Conservation (phyloP, 2,888 invertebrate species). For the Cyaniris semiargus region DNA sequence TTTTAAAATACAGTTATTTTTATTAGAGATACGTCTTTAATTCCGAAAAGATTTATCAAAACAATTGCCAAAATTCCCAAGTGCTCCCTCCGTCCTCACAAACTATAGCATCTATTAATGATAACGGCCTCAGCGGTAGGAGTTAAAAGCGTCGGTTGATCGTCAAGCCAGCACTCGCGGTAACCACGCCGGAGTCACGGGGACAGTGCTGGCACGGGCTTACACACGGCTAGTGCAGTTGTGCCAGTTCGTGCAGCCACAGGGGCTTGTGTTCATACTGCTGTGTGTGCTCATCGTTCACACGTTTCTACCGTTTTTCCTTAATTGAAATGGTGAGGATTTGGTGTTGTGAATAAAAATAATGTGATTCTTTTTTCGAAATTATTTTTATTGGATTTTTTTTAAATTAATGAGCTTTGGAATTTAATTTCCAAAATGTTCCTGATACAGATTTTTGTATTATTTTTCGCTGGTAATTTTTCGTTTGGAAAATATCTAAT, state of each 20-base stretch:
- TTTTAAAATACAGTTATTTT: no score
- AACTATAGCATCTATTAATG: conserved; percentile 40
- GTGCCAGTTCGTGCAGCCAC: conserved; percentile 71
- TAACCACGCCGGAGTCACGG: conserved; percentile 59
- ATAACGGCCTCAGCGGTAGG: conserved; percentile 62
- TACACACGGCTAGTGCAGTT: conserved; percentile 55
- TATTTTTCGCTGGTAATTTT: not conserved
- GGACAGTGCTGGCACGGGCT: conserved; percentile 59
- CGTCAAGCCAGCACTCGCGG: conserved; percentile 42
- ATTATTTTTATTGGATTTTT: conserved; percentile 3
- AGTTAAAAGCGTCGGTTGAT: conserved; percentile 63
- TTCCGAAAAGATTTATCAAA: no score
- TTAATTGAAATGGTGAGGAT: conserved; percentile 61
- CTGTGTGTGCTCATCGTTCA: conserved; percentile 62
- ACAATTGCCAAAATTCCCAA: no score
- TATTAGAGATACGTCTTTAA: no score
- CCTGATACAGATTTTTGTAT: not conserved
- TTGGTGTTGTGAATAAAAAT: conserved; percentile 41
- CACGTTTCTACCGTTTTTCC: conserved; percentile 57
- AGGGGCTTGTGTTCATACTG: conserved; percentile 69
- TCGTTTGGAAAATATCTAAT: conserved; percentile 21
- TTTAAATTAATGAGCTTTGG: conserved; percentile 32
- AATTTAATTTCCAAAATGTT: conserved; percentile 10
- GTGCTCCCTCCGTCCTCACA: not conserved
- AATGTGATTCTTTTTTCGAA: conserved; percentile 35